phyloP scores from a whole-genome alignment of 2,888 invertebrate species.

The Parapristionchus giblindavisi region DNA sequence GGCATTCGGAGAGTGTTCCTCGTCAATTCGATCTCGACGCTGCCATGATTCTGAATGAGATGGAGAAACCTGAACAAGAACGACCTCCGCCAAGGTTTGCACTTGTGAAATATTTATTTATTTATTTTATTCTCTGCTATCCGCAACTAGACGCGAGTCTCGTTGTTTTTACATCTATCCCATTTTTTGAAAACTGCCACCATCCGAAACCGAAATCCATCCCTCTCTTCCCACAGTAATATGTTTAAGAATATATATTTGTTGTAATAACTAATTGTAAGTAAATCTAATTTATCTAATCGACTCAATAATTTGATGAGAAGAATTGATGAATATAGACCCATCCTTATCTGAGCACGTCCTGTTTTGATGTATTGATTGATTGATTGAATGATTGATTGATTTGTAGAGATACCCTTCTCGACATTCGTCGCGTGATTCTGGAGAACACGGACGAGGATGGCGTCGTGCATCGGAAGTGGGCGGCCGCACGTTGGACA shows the following conservation, averaged over 20 bases:
- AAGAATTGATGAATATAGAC: too few relatives aligned
- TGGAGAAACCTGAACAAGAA: slow-evolving; percentile 21
- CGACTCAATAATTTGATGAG: not conserved
- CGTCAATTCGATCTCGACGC: slow-evolving; percentile 13
- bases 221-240: too few relatives aligned
- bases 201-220: too few relatives aligned
- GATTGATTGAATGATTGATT: not conserved
- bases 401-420: slow-evolving; percentile 2
- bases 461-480: not conserved
- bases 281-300: too few relatives aligned
- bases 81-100: slow-evolving; percentile 26
- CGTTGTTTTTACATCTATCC: not conserved
- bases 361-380: not conserved
- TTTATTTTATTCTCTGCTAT: too few relatives aligned
- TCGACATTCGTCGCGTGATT: slow-evolving; percentile 32
- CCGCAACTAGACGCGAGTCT: too few relatives aligned
- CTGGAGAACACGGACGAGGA: slow-evolving; percentile 22
- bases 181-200: too few relatives aligned
- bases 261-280: too few relatives aligned
- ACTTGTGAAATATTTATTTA: not conserved
- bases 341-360: not conserved
- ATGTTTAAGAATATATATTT: too few relatives aligned
- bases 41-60: slow-evolving; percentile 30
- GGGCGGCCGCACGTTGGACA: not conserved
- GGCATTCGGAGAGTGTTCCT: not conserved